Percentiles rank a stretch among this genome's conserved stretches.
These are phyloP conservation scores for Amiota mariae DNA, from an alignment of 2,888 invertebrate genomes.

Conservation along the genomic window DNA sequence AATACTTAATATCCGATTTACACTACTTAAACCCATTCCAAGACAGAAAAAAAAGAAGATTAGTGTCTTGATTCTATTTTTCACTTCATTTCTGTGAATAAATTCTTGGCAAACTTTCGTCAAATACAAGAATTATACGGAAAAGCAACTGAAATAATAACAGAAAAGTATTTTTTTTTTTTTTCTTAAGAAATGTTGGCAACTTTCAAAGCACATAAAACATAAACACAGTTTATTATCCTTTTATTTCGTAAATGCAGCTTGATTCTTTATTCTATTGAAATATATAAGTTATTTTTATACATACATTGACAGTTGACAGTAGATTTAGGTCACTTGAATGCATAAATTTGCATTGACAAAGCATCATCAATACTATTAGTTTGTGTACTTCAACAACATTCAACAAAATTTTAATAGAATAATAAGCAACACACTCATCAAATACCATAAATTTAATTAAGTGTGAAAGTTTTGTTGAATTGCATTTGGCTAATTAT, in stretches of 20 bases:
- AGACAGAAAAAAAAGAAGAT: too few relatives aligned
- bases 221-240: background rate
- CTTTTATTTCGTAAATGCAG: background rate
- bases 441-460: background rate
- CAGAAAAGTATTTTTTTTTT: background rate
- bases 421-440: too few relatives aligned
- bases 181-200: conserved; percentile 8
- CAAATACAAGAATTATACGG: background rate
- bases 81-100: background rate
- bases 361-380: too few relatives aligned
- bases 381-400: too few relatives aligned
- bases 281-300: background rate
- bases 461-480: conserved; percentile 6
- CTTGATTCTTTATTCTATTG: background rate
- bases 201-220: background rate
- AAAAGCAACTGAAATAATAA: conserved; percentile 23
- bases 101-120: conserved; percentile 2
- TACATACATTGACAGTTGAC: too few relatives aligned
- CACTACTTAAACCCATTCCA: too few relatives aligned
- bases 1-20: too few relatives aligned
- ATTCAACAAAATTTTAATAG: too few relatives aligned
- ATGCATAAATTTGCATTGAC: background rate
- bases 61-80: background rate
- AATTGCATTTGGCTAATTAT: conserved; percentile 7
- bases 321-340: conserved; percentile 9